phyloP scores from a whole-genome alignment of 2,888 invertebrate genomes.

The Bombylius major region DNA sequence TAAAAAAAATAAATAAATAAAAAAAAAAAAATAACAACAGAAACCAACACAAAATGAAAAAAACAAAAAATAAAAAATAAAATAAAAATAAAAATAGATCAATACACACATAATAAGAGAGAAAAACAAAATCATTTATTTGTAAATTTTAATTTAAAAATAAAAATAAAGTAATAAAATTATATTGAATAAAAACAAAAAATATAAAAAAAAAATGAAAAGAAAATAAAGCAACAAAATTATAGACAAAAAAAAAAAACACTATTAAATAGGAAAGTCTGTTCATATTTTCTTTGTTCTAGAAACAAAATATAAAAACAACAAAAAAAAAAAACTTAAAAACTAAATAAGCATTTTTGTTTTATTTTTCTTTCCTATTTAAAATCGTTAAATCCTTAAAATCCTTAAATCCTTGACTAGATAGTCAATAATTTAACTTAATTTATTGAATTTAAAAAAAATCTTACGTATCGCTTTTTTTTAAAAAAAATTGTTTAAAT shows the following conservation, averaged over 20 bases:
- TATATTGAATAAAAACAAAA: neutral
- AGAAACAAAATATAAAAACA: constrained; percentile 6
- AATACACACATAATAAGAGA: neutral
- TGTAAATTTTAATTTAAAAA: neutral
- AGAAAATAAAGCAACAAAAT: neutral
- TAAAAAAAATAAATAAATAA: constrained; percentile 11
- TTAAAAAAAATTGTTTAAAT: no score
- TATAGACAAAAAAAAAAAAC: neutral
- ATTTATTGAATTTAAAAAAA: no score
- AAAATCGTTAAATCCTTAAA: no score
- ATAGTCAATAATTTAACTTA: no score
- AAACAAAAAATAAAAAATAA: constrained; percentile 9
- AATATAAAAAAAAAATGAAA: neutral
- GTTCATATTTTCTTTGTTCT: constrained; percentile 11
- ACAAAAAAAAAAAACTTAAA: constrained; percentile 1
- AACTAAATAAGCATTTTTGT: neutral
- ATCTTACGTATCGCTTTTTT: no score
- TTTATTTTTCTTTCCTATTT: neutral
- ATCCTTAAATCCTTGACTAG: no score
- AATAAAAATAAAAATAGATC: neutral
- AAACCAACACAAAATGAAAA: constrained; percentile 18
- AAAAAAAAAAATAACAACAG: constrained; percentile 9
- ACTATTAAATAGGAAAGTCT: constrained; percentile 3
- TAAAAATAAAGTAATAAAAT: neutral
- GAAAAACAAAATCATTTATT: neutral